phyloP scores from a whole-genome alignment of 92 coral and sea anemone species.

The Umimayanthus chanpuru region DNA sequence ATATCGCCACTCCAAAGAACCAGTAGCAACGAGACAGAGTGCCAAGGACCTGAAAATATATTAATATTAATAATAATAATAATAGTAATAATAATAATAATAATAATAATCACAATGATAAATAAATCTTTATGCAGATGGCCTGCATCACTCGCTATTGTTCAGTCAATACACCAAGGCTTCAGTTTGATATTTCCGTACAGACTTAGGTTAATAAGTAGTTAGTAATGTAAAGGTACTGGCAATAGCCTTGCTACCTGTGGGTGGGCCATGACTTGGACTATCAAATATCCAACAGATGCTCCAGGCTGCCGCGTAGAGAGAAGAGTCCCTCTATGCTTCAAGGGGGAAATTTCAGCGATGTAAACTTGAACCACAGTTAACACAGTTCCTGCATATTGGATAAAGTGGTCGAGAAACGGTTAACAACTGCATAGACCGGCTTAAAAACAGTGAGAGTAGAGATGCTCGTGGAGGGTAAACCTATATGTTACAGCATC shows the following conservation, averaged over 20 bases:
- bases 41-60: constrained; percentile 17
- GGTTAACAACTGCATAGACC: neutral
- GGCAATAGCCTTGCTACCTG: neutral
- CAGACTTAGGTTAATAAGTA: no score
- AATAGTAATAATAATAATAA: no score
- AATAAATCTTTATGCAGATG: no score
- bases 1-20: constrained; percentile 28
- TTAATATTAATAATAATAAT: no score
- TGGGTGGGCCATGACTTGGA: constrained; percentile 42
- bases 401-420: neutral
- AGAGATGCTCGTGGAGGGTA: neutral
- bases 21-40: constrained; percentile 17
- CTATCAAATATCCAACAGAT: neutral
- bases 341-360: constrained; percentile 18
- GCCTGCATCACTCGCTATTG: no score
- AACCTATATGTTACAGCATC: neutral
- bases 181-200: no score
- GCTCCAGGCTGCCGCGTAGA: neutral
- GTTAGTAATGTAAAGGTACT: neutral
- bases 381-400: constrained; percentile 13
- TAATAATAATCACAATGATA: no score
- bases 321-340: constrained; percentile 15
- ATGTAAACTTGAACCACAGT: constrained; percentile 37
- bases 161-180: no score
- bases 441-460: neutral